Evolutionary conservation across 1,140 invertebrate genomes (phyloP).

Genomic region (Dufourea novaeangliae): DNA sequence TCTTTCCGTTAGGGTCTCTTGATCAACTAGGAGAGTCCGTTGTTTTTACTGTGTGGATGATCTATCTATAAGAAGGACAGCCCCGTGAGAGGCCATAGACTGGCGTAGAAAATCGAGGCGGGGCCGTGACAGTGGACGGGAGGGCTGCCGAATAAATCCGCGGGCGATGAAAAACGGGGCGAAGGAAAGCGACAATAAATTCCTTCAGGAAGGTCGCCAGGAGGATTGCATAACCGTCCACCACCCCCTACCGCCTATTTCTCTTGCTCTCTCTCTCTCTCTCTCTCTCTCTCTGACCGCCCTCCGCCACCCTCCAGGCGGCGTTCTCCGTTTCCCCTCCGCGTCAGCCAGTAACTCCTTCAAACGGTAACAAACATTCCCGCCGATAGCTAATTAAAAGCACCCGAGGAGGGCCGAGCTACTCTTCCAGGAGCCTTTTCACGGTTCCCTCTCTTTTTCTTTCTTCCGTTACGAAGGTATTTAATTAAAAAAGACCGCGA

Average conservation of each 20-base stretch:
- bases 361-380: constrained; percentile 56
- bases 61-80: no score
- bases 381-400: constrained; percentile 57
- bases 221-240: constrained; percentile 73
- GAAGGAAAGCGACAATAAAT: constrained; percentile 62
- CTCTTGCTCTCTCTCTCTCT: constrained; percentile 39
- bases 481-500: constrained; percentile 57
- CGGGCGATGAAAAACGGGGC: neutral
- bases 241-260: constrained; percentile 7
- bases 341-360: neutral
- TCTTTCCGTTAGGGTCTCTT: no score
- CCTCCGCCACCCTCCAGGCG: constrained; percentile 30
- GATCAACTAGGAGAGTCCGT: no score
- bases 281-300: neutral
- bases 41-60: no score
- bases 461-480: constrained; percentile 37
- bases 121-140: constrained; percentile 9
- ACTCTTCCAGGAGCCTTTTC: neutral
- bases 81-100: no score
- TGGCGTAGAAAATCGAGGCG: neutral
- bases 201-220: constrained; percentile 63
- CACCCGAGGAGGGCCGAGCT: neutral
- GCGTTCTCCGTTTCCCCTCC: constrained; percentile 20
- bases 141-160: neutral
- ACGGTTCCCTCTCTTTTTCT: neutral